Percentiles rank a stretch among this genome's conserved stretches.
These are phyloP conservation scores for Emydocephalus ijimae DNA, from an alignment of 2,113 vertebrate species.

Conservation along the genomic window DNA sequence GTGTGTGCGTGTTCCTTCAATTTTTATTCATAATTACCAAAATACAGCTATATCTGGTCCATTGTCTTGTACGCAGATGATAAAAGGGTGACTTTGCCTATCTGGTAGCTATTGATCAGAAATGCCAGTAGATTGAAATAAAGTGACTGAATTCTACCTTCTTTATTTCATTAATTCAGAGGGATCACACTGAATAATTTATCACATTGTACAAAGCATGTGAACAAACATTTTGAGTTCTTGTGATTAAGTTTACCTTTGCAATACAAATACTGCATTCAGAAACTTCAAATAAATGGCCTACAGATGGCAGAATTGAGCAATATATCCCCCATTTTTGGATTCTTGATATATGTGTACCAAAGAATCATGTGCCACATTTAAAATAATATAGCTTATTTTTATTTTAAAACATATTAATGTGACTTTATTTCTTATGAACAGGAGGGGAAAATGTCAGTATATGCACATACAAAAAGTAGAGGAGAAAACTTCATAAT, in stretches of 20 bases:
- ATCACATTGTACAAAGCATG: not conserved
- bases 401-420: not conserved
- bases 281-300: not conserved
- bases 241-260: not conserved
- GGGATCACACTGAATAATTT: not conserved
- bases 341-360: not conserved
- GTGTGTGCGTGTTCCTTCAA: not conserved
- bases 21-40: not conserved
- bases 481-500: not conserved
- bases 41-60: not conserved
- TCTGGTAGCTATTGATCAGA: not conserved
- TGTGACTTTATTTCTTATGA: not conserved
- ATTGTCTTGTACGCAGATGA: not conserved
- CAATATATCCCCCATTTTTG: constrained; percentile 26
- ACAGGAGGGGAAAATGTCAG: not conserved
- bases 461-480: not conserved
- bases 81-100: not conserved
- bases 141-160: not conserved
- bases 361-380: not conserved
- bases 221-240: not conserved
- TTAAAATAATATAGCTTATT: constrained; percentile 14
- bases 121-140: not conserved
- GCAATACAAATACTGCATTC: not conserved
- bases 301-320: constrained; percentile 78
- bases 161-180: not conserved